These are phyloP conservation scores for Drosophila sturtevanti DNA, from an alignment of 1,140 invertebrate species.

Conservation along the genomic window DNA sequence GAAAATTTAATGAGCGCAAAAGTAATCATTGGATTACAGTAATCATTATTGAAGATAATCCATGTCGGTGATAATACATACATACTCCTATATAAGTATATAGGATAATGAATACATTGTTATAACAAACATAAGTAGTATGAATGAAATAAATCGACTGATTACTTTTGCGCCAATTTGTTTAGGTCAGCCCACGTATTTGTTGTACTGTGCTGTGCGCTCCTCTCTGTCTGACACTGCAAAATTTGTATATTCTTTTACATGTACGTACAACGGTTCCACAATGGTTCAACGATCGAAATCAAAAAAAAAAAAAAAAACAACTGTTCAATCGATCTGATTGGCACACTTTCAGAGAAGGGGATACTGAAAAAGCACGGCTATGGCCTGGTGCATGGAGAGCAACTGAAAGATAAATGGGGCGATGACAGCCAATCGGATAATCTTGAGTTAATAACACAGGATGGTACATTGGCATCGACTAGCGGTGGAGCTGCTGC, in stretches of 20 bases:
- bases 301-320: neutral
- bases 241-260: constrained; percentile 74
- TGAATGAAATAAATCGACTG: neutral
- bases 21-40: constrained; percentile 6
- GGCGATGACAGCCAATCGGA: constrained; percentile 89
- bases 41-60: too few species aligned
- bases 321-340: constrained; percentile 24
- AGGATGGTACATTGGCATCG: constrained; percentile 86
- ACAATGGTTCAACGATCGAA: neutral
- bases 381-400: constrained; percentile 88
- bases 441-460: constrained; percentile 88
- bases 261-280: constrained; percentile 61
- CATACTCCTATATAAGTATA: too few species aligned
- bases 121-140: too few species aligned
- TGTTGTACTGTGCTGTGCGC: constrained; percentile 26
- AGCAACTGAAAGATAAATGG: constrained; percentile 87
- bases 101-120: too few species aligned
- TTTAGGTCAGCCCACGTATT: constrained; percentile 37
- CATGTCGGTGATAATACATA: too few species aligned
- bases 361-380: constrained; percentile 94
- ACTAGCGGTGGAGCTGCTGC: constrained; percentile 85
- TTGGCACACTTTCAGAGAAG: constrained; percentile 88
- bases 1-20: constrained; percentile 6
- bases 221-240: constrained; percentile 65
- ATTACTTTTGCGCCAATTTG: constrained; percentile 21